These are phyloP conservation scores for Caenorhabditis afra DNA, from an alignment of 2,888 invertebrate genomes.

Conservation along the genomic window DNA sequence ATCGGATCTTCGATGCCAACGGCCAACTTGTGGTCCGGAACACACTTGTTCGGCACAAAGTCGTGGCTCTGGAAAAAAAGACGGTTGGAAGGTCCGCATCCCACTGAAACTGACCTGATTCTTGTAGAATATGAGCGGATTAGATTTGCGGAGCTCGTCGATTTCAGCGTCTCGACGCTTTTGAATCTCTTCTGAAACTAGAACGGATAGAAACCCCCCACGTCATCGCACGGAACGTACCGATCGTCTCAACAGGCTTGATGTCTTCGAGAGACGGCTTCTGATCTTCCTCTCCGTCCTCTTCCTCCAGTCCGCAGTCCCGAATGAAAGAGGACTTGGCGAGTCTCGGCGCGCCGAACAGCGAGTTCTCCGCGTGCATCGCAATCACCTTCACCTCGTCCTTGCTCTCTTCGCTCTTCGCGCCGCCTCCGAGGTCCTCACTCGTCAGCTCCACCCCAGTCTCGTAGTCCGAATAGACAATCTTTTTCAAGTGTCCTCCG, in stretches of 20 bases:
- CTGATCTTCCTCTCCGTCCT: conserved; percentile 21
- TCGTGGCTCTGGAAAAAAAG: conserved; percentile 49
- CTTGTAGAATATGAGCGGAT: conserved; percentile 57
- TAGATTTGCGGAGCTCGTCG: conserved; percentile 29
- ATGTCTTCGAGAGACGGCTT: not conserved
- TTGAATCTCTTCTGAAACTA: conserved; percentile 24
- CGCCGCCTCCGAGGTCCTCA: conserved; percentile 14
- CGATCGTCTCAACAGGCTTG: conserved; percentile 9
- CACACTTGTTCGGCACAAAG: conserved; percentile 52
- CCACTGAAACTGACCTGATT: conserved; percentile 21
- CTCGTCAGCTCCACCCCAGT: conserved; percentile 29
- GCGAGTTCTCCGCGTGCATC: conserved; percentile 57
- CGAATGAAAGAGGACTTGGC: not conserved
- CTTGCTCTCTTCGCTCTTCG: conserved; percentile 19
- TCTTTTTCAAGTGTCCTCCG: conserved; percentile 47
- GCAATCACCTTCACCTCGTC: conserved; percentile 62
- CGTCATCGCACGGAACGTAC: not conserved
- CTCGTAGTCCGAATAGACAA: conserved; percentile 39
- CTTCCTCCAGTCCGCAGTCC: conserved; percentile 27
- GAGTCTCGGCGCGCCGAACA: conserved; percentile 10
- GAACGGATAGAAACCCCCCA: not conserved
- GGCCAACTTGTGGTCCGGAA: conserved; percentile 57
- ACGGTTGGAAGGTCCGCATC: too few relatives aligned
- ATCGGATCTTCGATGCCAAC: conserved; percentile 52
- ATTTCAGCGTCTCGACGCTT: conserved; percentile 35